These are phyloP conservation scores for Melanocharis versteri DNA, from an alignment of 2,113 vertebrate species.

Conservation along the genomic window DNA sequence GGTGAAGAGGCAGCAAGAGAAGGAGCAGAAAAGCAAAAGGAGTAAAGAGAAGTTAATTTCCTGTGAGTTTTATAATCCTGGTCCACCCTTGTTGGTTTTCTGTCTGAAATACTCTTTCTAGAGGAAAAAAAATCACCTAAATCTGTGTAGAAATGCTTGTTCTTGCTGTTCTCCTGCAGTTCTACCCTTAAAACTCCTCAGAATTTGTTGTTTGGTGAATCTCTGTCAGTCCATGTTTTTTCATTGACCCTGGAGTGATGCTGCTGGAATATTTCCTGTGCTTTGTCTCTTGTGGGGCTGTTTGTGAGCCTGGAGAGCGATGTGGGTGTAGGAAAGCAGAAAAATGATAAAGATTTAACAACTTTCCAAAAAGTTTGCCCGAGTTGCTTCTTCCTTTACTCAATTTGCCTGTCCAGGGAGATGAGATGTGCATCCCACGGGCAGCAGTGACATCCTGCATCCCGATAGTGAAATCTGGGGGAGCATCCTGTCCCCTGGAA, in stretches of 20 bases:
- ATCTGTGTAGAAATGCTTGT: not conserved
- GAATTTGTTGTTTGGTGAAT: not conserved
- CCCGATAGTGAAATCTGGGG: not conserved
- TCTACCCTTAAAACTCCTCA: not conserved
- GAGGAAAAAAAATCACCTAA: fast-evolving
- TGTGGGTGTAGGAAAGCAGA: not conserved
- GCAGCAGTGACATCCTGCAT: not conserved
- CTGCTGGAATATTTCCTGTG: not conserved
- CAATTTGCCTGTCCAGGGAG: not conserved
- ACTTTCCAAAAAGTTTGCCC: not conserved
- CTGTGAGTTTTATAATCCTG: too few species aligned
- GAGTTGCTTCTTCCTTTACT: not conserved
- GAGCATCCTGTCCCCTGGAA: not conserved
- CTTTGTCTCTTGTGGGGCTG: not conserved
- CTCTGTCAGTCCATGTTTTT: not conserved
- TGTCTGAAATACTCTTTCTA: too few species aligned
- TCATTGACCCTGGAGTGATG: not conserved
- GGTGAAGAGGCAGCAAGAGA: too few species aligned
- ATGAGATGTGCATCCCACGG: not conserved
- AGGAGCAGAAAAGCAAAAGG: too few species aligned
- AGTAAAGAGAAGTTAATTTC: too few species aligned
- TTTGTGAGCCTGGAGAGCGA: not conserved
- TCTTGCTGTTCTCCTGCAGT: not conserved
- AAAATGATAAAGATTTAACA: not conserved
- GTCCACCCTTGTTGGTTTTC: too few species aligned